These are phyloP conservation scores for Drosophila kuntzei DNA, from an alignment of 2,888 invertebrate genomes.

Conservation along the genomic window DNA sequence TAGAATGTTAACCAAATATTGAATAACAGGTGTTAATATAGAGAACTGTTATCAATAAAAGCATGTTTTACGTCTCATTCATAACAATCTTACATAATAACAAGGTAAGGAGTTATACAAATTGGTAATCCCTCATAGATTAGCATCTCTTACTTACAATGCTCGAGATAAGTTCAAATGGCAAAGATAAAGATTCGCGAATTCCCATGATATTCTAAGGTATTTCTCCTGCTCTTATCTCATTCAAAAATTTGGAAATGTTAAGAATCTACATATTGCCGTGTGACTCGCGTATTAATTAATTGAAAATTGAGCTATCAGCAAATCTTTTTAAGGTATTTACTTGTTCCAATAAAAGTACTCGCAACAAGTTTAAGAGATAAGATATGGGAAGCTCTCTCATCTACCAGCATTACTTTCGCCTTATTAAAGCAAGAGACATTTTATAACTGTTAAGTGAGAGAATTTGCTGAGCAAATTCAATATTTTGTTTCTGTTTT, in stretches of 20 bases:
- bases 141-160: not conserved
- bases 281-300: constrained; percentile 32
- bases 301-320: constrained; percentile 49
- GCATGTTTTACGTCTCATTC: not conserved
- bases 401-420: constrained; percentile 52
- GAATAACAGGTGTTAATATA: not conserved
- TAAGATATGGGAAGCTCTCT: constrained; percentile 46
- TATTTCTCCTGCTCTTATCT: constrained; percentile 4
- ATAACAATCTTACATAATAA: not conserved
- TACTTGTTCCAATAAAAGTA: constrained; percentile 16
- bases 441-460: constrained; percentile 21
- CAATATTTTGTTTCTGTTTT: constrained; percentile 35
- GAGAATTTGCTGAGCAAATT: constrained; percentile 52
- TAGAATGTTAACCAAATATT: not conserved
- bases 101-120: not conserved
- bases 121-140: constrained; percentile 7
- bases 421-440: constrained; percentile 29
- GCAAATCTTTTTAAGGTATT: constrained; percentile 21
- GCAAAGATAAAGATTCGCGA: not conserved
- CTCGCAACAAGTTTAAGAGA: constrained; percentile 29
- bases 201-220: not conserved
- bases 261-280: constrained; percentile 15
- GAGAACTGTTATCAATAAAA: not conserved
- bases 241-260: not conserved
- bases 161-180: not conserved